A percentile compares a stretch with the other conserved stretches of the same genome.
Conservation (phyloP, 2,888 invertebrate species). For the Mesorhabditis spiculigera region DNA sequence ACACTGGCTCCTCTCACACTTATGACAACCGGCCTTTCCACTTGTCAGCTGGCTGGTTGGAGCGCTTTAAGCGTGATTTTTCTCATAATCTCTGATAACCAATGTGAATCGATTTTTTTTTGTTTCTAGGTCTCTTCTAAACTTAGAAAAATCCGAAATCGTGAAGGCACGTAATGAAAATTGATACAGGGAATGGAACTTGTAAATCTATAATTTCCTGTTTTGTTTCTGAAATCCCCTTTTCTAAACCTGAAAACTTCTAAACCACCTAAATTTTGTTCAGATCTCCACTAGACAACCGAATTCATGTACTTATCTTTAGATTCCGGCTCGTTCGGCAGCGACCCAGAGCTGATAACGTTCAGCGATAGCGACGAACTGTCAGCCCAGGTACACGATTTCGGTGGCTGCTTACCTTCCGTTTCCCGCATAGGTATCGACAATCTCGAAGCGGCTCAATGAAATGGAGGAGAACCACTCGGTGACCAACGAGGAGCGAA, state of each 20-base stretch:
- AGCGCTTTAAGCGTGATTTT: no score
- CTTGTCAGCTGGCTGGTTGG: no score
- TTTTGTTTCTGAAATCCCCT: not conserved
- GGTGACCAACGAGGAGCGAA: slow-evolving; percentile 42
- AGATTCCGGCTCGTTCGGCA: slow-evolving; percentile 28
- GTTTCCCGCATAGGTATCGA: slow-evolving; percentile 39
- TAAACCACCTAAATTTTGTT: not conserved
- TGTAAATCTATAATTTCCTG: not conserved
- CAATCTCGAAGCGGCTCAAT: slow-evolving; percentile 46
- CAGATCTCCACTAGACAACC: not conserved
- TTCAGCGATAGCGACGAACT: slow-evolving; percentile 34
- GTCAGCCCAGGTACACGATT: slow-evolving; percentile 17
- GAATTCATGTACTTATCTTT: not conserved
- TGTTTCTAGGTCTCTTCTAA: no score
- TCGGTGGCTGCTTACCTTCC: not conserved
- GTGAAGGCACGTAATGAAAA: no score
- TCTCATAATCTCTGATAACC: no score
- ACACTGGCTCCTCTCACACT: no score
- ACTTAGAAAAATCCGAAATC: no score
- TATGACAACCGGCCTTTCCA: no score
- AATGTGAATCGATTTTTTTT: no score
- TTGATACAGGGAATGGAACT: no score
- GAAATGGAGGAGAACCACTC: slow-evolving; percentile 51
- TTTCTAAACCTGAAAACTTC: not conserved
- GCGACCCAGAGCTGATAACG: slow-evolving; percentile 52